Conservation (phyloP, 1,140 invertebrate species). For the Heliothis virescens region DNA sequence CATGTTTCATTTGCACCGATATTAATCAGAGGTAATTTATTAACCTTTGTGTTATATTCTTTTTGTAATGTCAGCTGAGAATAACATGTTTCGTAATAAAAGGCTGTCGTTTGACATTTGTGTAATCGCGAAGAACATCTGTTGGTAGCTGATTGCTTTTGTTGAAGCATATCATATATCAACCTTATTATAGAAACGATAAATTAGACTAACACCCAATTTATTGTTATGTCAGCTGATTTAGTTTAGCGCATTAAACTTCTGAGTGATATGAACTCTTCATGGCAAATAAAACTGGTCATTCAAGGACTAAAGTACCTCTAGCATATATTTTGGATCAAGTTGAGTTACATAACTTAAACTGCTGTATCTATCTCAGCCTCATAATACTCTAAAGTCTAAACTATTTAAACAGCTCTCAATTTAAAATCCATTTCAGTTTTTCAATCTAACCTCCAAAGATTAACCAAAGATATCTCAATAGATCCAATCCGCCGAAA, state of each 20-base stretch:
- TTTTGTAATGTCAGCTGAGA: slow-evolving; percentile 14
- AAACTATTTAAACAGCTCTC: not conserved
- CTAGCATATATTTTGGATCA: too few relatives aligned
- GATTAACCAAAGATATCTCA: not conserved
- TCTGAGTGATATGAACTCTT: too few relatives aligned
- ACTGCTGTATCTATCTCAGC: too few relatives aligned
- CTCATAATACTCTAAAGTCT: too few relatives aligned
- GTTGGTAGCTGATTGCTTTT: slow-evolving; percentile 7
- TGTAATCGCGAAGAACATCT: slow-evolving; percentile 4
- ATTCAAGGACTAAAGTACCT: too few relatives aligned
- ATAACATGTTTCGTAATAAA: slow-evolving; percentile 15
- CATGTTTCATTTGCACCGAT: not conserved
- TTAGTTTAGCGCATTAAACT: too few relatives aligned
- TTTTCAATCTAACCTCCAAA: slow-evolving; percentile 10
- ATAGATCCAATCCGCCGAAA: not conserved
- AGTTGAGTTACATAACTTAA: too few relatives aligned
- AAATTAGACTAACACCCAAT: too few relatives aligned
- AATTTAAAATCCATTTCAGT: not conserved
- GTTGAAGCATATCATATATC: not conserved
- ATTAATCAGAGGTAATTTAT: slow-evolving; percentile 13
- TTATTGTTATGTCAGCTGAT: too few relatives aligned
- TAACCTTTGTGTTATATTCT: slow-evolving; percentile 19
- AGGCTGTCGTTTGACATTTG: not conserved
- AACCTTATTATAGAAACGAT: not conserved
- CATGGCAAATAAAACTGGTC: too few relatives aligned